phyloP scores from a whole-genome alignment of 2,113 vertebrate genomes.

The Mesocricetus auratus region DNA sequence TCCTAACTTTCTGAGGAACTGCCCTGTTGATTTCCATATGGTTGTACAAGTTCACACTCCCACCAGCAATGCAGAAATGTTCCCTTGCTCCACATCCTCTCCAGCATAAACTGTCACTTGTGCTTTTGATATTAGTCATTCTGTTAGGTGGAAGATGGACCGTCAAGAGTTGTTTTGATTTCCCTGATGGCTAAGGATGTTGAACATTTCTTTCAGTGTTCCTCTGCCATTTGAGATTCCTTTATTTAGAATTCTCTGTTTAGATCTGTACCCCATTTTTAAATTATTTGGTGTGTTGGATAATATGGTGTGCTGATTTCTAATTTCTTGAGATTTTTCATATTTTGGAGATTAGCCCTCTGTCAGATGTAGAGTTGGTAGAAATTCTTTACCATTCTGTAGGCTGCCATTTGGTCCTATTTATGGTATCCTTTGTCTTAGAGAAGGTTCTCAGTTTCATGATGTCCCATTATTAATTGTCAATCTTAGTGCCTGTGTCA shows the following conservation, averaged over 20 bases:
- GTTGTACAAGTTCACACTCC: not conserved
- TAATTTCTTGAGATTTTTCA: not conserved
- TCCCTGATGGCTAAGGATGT: not conserved
- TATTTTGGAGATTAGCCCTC: not conserved
- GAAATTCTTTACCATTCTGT: not conserved
- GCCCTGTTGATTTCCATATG: not conserved
- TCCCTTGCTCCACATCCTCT: not conserved
- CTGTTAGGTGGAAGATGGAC: not conserved
- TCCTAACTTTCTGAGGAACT: not conserved
- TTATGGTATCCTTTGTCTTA: not conserved
- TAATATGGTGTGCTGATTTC: not conserved
- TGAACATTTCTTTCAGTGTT: not conserved
- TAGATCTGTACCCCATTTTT: not conserved
- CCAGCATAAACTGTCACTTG: not conserved
- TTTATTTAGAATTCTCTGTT: not conserved
- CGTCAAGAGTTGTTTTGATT: not conserved
- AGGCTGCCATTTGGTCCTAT: not conserved
- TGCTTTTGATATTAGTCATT: not conserved
- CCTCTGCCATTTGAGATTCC: not conserved
- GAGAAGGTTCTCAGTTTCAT: not conserved
- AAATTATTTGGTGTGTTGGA: not conserved
- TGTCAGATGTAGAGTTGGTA: not conserved
- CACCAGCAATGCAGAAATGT: not conserved
- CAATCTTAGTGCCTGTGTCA: not conserved
- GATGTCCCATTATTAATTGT: not conserved